Conservation (phyloP, 2,797 vertebrate genomes). For the Arrhamphus sclerolepis region DNA sequence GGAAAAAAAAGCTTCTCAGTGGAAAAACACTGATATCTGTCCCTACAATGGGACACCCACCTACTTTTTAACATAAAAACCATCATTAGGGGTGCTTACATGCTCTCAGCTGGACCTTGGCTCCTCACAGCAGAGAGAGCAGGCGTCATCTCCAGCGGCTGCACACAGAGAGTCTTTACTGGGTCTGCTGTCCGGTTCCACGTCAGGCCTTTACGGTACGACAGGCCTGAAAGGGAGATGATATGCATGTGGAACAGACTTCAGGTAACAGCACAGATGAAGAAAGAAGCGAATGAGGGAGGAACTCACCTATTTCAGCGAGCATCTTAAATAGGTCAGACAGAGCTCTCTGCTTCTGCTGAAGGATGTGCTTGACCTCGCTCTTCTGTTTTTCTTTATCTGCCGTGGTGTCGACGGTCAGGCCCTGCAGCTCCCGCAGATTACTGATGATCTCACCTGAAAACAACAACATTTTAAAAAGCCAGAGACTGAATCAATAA, state of each 20-base stretch:
- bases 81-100: too few species aligned
- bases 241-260: not conserved
- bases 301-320: conserved; percentile 83
- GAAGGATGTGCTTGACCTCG: conserved; percentile 93
- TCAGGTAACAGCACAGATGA: not conserved
- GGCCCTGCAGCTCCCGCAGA: conserved; percentile 85
- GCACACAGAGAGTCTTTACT: conserved; percentile 83
- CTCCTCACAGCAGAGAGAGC: conserved; percentile 76
- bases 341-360: conserved; percentile 94
- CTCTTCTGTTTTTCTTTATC: conserved; percentile 92
- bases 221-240: conserved; percentile 83
- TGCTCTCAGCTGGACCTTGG: conserved; percentile 71
- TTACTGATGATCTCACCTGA: conserved; percentile 88
- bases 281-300: not conserved
- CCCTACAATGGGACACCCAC: too few species aligned
- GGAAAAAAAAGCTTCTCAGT: not conserved
- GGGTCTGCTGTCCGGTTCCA: conserved; percentile 84
- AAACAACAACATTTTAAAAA: too few species aligned
- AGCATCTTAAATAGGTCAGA: conserved; percentile 96
- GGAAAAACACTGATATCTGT: not conserved
- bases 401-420: conserved; percentile 81
- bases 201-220: conserved; percentile 90
- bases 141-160: conserved; percentile 85
- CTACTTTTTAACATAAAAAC: too few species aligned
- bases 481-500: conserved; percentile 6